These are phyloP conservation scores for Catamblyrhynchus diadema DNA, from an alignment of 2,797 vertebrate genomes.

Conservation along the genomic window DNA sequence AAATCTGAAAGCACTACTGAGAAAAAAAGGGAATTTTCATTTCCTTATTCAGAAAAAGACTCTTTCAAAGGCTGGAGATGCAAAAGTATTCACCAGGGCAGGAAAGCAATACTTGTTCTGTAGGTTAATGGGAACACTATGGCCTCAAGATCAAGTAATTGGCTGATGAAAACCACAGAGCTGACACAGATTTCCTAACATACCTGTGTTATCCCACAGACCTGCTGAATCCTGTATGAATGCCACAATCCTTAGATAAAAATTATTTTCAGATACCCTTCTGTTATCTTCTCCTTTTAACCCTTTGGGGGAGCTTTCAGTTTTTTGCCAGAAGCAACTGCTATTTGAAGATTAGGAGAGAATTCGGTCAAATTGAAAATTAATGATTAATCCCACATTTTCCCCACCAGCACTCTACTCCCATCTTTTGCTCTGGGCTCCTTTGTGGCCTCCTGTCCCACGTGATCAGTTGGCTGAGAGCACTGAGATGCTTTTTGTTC, in stretches of 20 bases:
- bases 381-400: background rate
- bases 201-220: background rate
- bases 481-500: background rate
- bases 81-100: background rate
- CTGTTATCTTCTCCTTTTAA: background rate
- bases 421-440: background rate
- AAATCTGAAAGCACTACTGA: background rate
- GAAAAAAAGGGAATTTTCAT: background rate
- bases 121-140: background rate
- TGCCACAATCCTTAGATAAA: background rate
- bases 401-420: background rate
- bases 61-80: background rate
- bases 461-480: background rate
- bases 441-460: background rate
- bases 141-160: background rate
- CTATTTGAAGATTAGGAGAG: background rate
- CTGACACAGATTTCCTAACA: background rate
- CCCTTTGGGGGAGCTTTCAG: background rate
- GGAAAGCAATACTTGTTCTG: background rate
- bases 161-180: background rate
- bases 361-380: background rate
- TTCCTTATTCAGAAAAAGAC: background rate
- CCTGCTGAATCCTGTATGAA: background rate
- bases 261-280: background rate
- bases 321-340: background rate